A percentile compares a stretch with the other conserved stretches of the same genome.
Evolutionary conservation across 1,140 invertebrate genomes (phyloP).

Genomic region (Drosophila dunni): DNA sequence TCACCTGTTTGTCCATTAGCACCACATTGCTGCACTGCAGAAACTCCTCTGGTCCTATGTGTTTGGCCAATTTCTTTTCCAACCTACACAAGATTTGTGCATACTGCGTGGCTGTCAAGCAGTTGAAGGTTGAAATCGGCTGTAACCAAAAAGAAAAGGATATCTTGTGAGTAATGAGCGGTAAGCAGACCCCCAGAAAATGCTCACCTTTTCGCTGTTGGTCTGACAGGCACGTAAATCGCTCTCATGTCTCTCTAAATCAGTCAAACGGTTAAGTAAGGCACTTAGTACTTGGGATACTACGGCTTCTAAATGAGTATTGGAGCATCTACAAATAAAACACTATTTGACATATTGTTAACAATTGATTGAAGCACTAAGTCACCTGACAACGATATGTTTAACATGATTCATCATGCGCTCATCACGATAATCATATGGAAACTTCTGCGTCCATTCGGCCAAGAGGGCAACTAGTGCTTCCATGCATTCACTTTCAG

Average conservation of each 20-base stretch:
- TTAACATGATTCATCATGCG: conserved; percentile 87
- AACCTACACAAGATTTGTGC: conserved; percentile 82
- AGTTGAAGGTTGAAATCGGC: conserved; percentile 47
- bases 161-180: too few species aligned
- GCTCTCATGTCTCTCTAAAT: conserved; percentile 84
- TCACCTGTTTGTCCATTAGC: conserved; percentile 78
- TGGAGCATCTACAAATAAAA: conserved; percentile 70
- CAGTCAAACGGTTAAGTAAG: conserved; percentile 85
- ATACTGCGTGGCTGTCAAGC: conserved; percentile 77
- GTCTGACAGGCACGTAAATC: conserved; percentile 81
- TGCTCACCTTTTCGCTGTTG: conserved; percentile 74
- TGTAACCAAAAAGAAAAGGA: neutral
- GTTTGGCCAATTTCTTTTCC: conserved; percentile 82
- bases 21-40: conserved; percentile 80
- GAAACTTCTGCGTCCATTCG: conserved; percentile 86
- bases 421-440: conserved; percentile 88
- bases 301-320: conserved; percentile 80
- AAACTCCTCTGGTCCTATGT: conserved; percentile 82
- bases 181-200: neutral
- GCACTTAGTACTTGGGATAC: conserved; percentile 84
- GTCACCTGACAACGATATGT: conserved; percentile 84
- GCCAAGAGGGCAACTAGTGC: conserved; percentile 78
- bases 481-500: conserved; percentile 76
- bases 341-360: neutral
- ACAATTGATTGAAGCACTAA: conserved; percentile 1